Evolutionary conservation across 2,113 vertebrate species (phyloP).

Genomic region (Pollimyrus isidori): DNA sequence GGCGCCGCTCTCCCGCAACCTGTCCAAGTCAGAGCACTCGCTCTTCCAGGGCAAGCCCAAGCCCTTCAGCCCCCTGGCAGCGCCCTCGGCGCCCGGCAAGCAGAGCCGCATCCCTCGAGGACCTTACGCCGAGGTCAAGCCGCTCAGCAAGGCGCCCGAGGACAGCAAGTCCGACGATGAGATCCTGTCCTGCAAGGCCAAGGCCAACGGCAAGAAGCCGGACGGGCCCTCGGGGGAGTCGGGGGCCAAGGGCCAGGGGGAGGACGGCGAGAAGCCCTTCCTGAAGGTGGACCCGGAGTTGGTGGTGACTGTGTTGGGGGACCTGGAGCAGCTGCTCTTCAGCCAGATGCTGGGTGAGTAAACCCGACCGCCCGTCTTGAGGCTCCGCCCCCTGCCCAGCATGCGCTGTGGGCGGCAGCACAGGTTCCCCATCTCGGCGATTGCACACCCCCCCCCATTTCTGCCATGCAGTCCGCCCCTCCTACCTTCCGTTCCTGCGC

Average conservation of each 20-base stretch:
- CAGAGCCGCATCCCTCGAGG: conserved; percentile 92
- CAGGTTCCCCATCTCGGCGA: neutral
- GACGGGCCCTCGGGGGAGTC: conserved; percentile 50
- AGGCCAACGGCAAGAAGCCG: conserved; percentile 58
- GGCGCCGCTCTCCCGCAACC: conserved; percentile 73
- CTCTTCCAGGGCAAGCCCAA: conserved; percentile 80
- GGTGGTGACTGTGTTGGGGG: conserved; percentile 93
- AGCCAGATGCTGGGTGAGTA: conserved; percentile 97
- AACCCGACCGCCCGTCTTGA: neutral
- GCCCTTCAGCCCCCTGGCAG: conserved; percentile 68
- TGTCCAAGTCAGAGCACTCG: conserved; percentile 92
- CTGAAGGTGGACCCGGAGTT: conserved; percentile 96
- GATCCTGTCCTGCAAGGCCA: conserved; percentile 81
- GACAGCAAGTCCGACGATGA: conserved; percentile 84
- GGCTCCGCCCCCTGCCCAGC: neutral
- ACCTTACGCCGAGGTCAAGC: conserved; percentile 92
- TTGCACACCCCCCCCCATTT: neutral
- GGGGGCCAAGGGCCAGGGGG: conserved; percentile 55
- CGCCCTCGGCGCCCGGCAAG: conserved; percentile 67
- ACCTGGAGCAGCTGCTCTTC: conserved; percentile 97
- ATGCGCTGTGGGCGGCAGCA: neutral
- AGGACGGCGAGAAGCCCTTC: conserved; percentile 80
- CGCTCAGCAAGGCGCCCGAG: conserved; percentile 85
- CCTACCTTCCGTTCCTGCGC: neutral
- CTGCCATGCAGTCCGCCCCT: neutral